Percentiles rank a stretch among this genome's conserved stretches.
Evolutionary conservation across 1,140 invertebrate species (phyloP).

Genomic region (Drosophila arawakana): DNA sequence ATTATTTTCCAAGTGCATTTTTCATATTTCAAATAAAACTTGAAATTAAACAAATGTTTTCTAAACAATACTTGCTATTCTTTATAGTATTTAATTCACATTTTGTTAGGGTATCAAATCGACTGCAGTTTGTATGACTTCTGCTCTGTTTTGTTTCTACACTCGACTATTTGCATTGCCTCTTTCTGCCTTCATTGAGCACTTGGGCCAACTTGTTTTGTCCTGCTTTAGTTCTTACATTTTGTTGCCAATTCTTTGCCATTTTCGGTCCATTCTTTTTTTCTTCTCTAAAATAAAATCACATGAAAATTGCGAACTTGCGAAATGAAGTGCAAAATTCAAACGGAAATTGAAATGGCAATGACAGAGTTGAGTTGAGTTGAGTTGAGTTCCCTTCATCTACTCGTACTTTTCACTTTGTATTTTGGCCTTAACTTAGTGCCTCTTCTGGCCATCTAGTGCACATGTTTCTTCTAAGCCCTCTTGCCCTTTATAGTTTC

Average conservation of each 20-base stretch:
- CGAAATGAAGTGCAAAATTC: constrained; percentile 83
- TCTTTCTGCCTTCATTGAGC: constrained; percentile 49
- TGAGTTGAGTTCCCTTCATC: constrained; percentile 43
- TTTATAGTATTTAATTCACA: background rate
- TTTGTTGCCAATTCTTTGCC: constrained; percentile 25
- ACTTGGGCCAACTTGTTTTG: constrained; percentile 48
- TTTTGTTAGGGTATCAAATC: constrained; percentile 1
- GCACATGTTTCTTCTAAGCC: constrained; percentile 59
- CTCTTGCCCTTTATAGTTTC: constrained; percentile 42
- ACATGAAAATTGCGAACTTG: constrained; percentile 80
- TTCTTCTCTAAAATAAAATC: constrained; percentile 28
- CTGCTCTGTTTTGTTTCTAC: constrained; percentile 61
- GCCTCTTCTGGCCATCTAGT: constrained; percentile 43
- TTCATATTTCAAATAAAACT: no score
- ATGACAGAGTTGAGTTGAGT: constrained; percentile 61
- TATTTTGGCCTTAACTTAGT: constrained; percentile 48
- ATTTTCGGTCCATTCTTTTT: constrained; percentile 23
- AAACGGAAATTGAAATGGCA: constrained; percentile 83
- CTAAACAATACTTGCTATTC: background rate
- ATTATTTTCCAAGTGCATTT: no score
- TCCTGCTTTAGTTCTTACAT: constrained; percentile 34
- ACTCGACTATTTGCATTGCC: constrained; percentile 76
- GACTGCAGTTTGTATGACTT: background rate
- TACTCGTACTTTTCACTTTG: constrained; percentile 25
- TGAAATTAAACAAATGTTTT: background rate